Base-by-base conservation (phyloP, 2,888 invertebrate genomes). In the Phortica magna region DNA sequence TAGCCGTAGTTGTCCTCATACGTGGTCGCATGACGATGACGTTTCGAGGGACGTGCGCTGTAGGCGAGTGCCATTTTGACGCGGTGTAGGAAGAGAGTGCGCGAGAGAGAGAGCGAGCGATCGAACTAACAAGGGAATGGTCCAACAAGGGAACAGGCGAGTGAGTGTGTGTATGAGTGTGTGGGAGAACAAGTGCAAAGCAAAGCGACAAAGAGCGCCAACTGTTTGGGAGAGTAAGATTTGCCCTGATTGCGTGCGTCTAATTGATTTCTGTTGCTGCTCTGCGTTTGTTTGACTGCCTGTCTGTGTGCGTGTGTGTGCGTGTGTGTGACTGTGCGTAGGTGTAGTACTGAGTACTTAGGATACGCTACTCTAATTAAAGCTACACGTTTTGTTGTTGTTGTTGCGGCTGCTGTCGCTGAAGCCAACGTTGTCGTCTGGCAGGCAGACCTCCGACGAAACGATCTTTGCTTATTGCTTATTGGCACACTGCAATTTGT, bases 1-100 rank as follows among this genome's bases (percentile, higher is more conserved):
- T 95, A 96, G 83, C 95, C 95, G 92, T 96, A 97, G 92, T 97
- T 97, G 91, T 95, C 95, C 89, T 96, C 95, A 92, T 96, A 97
- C 77, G 95, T 94, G 76, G 94, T 84, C 78, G 83, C 83, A 77
- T 87, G 91, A 76, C 91, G 90, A 72, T 90, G 85, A 76, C 91
- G 91, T 14, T 9, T 12, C 72, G 87, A 85, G 75, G 90, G 87
- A 80, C 68, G 67, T 73, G 81, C 72, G 79, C 83, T 80, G 76
- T 92, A 90, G 84, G 92, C 91, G 88, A 90, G 88, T 87, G 91
- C 87, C 91, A 91, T 92, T 85, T 70, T 73, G 48, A 19, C 22
- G 10, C 6, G 7, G 17, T 42, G 39, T 10, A 31, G 74, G 12
- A 7, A 9, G 65, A 72, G 57, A 42, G n/a, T n/a, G n/a, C n/a